These are phyloP conservation scores for Lates japonicus DNA, from an alignment of 2,797 vertebrate genomes.

Conservation along the genomic window DNA sequence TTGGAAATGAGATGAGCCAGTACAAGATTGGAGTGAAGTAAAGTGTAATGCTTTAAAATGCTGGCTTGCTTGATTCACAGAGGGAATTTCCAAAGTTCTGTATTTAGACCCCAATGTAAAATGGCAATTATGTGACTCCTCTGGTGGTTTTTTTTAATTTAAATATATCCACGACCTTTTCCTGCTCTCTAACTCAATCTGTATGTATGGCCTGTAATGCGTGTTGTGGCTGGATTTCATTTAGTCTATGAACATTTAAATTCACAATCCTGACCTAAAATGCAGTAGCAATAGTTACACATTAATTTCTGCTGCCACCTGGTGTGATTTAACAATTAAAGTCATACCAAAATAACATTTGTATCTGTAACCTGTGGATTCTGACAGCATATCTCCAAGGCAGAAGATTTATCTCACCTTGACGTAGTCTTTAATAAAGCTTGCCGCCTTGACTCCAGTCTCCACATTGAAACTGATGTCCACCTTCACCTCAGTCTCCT, in stretches of 20 bases:
- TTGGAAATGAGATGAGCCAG: constrained; percentile 56
- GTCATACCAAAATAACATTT: neutral
- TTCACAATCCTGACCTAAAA: neutral
- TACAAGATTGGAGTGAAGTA: constrained; percentile 42
- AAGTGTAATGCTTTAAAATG: constrained; percentile 53
- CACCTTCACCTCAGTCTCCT: constrained; percentile 98
- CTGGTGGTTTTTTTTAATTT: constrained; percentile 33
- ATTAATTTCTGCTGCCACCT: neutral
- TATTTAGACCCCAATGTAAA: constrained; percentile 63
- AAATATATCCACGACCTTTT: constrained; percentile 43
- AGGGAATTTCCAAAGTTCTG: constrained; percentile 69
- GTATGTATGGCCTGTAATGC: neutral
- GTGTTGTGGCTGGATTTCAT: neutral
- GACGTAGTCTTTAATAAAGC: constrained; percentile 96
- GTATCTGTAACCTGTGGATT: neutral
- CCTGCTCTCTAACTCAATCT: constrained; percentile 11
- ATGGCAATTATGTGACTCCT: constrained; percentile 62
- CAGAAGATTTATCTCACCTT: constrained; percentile 84
- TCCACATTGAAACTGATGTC: constrained; percentile 99
- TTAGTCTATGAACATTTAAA: neutral
- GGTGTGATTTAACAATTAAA: neutral
- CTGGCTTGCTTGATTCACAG: constrained; percentile 34
- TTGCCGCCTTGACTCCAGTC: constrained; percentile 96
- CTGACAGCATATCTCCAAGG: neutral
- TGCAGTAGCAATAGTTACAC: neutral